These are phyloP conservation scores for Leptinotarsa rubiginosa DNA, from an alignment of 2,888 invertebrate genomes.

Conservation along the genomic window DNA sequence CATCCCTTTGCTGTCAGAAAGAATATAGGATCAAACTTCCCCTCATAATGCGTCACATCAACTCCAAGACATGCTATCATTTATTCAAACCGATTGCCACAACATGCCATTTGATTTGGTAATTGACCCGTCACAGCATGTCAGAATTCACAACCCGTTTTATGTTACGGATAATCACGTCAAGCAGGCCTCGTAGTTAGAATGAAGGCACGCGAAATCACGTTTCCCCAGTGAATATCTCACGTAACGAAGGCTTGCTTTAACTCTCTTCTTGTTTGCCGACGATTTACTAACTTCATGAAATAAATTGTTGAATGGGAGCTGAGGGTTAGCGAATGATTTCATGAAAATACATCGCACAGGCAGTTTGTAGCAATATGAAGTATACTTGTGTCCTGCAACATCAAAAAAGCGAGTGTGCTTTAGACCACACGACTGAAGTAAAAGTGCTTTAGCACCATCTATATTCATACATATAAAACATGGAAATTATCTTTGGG, in stretches of 20 bases:
- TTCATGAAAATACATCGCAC: too few relatives aligned
- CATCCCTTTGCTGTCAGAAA: not conserved
- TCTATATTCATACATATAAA: too few relatives aligned
- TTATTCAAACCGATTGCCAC: conserved; percentile 33
- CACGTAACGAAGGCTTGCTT: not conserved
- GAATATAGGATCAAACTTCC: not conserved
- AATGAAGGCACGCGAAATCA: not conserved
- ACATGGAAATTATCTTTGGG: too few relatives aligned
- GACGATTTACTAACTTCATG: not conserved
- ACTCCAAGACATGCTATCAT: conserved; percentile 14
- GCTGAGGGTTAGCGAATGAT: not conserved
- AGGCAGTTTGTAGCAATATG: too few relatives aligned
- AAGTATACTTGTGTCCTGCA: too few relatives aligned
- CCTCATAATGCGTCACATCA: conserved; percentile 5
- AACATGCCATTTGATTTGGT: conserved; percentile 34
- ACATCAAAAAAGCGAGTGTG: too few relatives aligned
- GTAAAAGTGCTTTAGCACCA: too few relatives aligned
- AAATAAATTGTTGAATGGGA: not conserved
- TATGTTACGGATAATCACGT: conserved; percentile 29
- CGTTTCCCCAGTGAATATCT: conserved; percentile 16
- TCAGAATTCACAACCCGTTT: conserved; percentile 31
- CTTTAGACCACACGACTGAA: too few relatives aligned
- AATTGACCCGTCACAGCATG: conserved; percentile 37
- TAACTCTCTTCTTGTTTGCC: not conserved
- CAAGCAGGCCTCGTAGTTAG: conserved; percentile 2